Conservation (phyloP, 2,888 invertebrate species). For the Gibbula magus region DNA sequence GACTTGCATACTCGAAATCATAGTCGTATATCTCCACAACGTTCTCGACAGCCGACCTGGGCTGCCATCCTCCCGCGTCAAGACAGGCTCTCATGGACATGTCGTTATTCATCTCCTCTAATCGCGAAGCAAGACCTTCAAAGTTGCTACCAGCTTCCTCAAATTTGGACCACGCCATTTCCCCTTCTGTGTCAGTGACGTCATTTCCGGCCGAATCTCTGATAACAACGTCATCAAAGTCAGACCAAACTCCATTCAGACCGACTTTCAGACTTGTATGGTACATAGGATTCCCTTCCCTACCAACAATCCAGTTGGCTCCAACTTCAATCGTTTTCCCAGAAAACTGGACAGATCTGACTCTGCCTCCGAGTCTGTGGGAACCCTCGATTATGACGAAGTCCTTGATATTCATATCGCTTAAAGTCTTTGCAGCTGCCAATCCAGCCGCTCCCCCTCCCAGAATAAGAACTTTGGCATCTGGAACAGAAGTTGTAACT, state of each 20-base stretch:
- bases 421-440: constrained; percentile 40
- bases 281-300: constrained; percentile 37
- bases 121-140: too few relatives aligned
- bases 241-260: constrained; percentile 13
- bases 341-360: constrained; percentile 28
- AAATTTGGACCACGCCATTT: background rate
- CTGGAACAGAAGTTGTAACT: too few relatives aligned
- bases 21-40: background rate
- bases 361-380: constrained; percentile 37
- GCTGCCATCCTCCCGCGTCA: background rate
- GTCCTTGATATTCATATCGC: constrained; percentile 36
- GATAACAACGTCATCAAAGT: constrained; percentile 24
- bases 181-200: constrained; percentile 27
- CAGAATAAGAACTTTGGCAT: constrained; percentile 30
- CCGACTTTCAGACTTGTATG: constrained; percentile 11
- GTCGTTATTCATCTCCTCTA: background rate
- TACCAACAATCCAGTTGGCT: constrained; percentile 34
- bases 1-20: background rate
- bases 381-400: constrained; percentile 41
- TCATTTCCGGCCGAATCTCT: constrained; percentile 25
- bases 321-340: constrained; percentile 39
- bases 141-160: background rate
- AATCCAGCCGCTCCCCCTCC: constrained; percentile 39
- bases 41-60: background rate
- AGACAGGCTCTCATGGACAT: background rate